Evolutionary conservation across 2,113 vertebrate genomes (phyloP).

Genomic region (Litocranius walleri): DNA sequence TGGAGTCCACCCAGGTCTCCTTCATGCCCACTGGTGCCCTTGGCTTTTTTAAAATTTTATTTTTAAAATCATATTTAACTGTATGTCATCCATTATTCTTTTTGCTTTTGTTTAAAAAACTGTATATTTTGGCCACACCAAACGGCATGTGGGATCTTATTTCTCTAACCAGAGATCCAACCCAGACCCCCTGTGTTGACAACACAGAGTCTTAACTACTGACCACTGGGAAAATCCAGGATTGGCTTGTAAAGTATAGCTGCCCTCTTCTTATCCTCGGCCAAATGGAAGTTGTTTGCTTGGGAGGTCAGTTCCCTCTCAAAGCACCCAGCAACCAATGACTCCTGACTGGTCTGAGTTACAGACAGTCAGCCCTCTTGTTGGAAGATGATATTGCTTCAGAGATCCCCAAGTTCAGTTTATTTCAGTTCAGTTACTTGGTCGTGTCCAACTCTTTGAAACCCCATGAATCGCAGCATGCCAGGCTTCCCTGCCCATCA

Average conservation of each 20-base stretch:
- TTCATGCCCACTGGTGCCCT: accelerated
- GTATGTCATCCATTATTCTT: neutral
- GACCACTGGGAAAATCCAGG: neutral
- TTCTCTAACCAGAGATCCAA: neutral
- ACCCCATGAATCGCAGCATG: too few species aligned
- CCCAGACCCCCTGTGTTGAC: neutral
- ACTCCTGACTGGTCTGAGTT: neutral
- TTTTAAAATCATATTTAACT: neutral
- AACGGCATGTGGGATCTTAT: neutral
- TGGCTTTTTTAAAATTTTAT: neutral
- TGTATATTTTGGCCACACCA: neutral
- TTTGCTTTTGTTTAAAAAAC: neutral
- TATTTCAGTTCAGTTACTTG: too few species aligned
- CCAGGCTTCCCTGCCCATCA: too few species aligned
- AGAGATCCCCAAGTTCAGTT: neutral
- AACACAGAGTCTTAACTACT: neutral
- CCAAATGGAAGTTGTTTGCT: neutral
- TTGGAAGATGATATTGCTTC: neutral
- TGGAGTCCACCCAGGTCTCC: neutral
- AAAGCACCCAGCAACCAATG: neutral
- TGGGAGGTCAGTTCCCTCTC: neutral
- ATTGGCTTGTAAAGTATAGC: neutral
- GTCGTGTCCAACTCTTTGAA: too few species aligned
- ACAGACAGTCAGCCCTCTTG: neutral
- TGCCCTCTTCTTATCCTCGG: neutral